phyloP scores from a whole-genome alignment of 2,888 invertebrate genomes.

The Syrphus vitripennis region DNA sequence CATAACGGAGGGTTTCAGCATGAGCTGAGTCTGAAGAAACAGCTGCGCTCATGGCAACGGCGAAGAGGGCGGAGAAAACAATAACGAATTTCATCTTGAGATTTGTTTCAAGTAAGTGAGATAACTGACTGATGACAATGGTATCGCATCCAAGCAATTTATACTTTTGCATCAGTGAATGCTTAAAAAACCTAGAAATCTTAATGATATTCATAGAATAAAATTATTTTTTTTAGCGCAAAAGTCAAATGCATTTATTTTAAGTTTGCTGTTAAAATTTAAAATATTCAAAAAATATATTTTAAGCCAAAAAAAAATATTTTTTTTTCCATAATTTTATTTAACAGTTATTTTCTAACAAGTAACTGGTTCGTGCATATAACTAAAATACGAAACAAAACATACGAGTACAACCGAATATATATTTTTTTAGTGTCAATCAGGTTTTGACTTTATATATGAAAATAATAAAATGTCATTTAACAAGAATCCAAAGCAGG shows the following conservation, averaged over 20 bases:
- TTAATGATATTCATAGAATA: not conserved
- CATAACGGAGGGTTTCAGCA: conserved; percentile 83
- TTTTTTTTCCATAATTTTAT: not conserved
- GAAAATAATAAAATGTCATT: not conserved
- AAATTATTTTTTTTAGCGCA: not conserved
- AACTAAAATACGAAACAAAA: not conserved
- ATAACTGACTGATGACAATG: conserved; percentile 52
- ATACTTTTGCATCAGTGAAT: conserved; percentile 5
- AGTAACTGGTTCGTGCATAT: not conserved
- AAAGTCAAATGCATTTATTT: not conserved
- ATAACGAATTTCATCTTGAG: conserved; percentile 78
- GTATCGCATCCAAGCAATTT: conserved; percentile 27
- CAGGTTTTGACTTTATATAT: not conserved
- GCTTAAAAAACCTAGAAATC: not conserved
- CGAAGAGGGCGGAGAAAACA: conserved; percentile 77
- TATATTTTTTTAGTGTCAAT: not conserved
- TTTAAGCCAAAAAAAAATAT: not conserved
- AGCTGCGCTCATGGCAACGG: conserved; percentile 76
- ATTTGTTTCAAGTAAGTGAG: conserved; percentile 48
- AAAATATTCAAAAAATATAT: not conserved
- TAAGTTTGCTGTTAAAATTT: not conserved
- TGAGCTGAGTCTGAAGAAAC: conserved; percentile 76
- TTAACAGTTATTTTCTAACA: not conserved
- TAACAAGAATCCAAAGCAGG: not conserved
- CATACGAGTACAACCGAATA: not conserved